Conservation (phyloP, 1,140 invertebrate genomes). For the Manduca sexta region DNA sequence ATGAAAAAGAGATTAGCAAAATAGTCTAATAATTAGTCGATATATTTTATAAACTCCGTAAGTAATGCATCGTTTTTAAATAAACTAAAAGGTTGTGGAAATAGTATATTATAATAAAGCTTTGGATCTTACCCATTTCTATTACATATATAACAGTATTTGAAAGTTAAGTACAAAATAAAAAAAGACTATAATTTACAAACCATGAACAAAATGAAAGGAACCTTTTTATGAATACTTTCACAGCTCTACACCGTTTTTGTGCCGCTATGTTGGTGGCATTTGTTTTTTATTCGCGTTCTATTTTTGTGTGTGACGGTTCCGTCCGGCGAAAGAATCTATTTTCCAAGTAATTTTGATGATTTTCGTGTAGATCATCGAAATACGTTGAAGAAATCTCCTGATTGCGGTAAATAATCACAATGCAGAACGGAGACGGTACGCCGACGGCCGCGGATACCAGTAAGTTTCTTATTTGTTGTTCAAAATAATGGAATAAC, state of each 20-base stretch:
- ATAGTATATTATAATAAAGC: no score
- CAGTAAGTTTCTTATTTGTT: conserved; percentile 57
- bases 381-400: conserved; percentile 33
- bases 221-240: no score
- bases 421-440: conserved; percentile 66
- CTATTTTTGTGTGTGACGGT: conserved; percentile 72
- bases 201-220: no score
- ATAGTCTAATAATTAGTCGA: no score
- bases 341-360: conserved; percentile 55
- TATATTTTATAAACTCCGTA: no score
- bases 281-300: conserved; percentile 71
- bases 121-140: no score
- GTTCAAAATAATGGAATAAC: conserved; percentile 46
- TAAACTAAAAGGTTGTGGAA: no score
- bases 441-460: conserved; percentile 41
- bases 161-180: no score
- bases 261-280: conserved; percentile 49
- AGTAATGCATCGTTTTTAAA: no score
- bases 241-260: conserved; percentile 9
- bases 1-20: no score
- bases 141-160: no score
- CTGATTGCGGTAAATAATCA: conserved; percentile 42
- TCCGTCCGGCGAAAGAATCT: conserved; percentile 49
- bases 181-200: no score
- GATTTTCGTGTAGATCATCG: conserved; percentile 43